phyloP scores from a whole-genome alignment of 2,797 vertebrate species.

The Cyclura pinguis region DNA sequence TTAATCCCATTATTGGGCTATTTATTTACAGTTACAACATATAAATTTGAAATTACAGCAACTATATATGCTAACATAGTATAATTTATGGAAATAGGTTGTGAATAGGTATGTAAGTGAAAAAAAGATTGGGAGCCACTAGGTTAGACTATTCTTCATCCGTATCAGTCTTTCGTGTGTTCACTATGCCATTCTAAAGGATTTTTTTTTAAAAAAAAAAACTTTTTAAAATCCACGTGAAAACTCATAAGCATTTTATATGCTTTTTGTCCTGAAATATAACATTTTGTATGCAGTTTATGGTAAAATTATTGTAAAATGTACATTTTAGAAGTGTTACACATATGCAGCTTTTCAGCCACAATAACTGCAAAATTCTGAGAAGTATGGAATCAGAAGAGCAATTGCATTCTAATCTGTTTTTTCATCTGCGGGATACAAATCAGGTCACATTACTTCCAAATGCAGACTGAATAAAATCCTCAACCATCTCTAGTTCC shows the following conservation, averaged over 20 bases:
- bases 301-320: not conserved
- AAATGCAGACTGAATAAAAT: not conserved
- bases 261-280: not conserved
- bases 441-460: not conserved
- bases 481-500: not conserved
- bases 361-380: not conserved
- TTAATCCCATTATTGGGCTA: too few relatives aligned
- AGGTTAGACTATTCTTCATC: not conserved
- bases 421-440: not conserved
- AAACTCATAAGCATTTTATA: not conserved
- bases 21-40: too few relatives aligned
- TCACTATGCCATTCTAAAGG: not conserved
- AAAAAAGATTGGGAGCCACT: too few relatives aligned
- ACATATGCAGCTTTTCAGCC: not conserved
- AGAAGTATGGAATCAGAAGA: not conserved
- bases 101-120: too few relatives aligned
- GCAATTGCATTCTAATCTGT: not conserved
- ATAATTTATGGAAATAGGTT: too few relatives aligned
- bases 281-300: not conserved
- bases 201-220: not conserved
- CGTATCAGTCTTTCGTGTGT: not conserved
- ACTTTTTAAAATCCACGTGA: not conserved
- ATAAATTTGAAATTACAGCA: too few relatives aligned
- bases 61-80: too few relatives aligned
- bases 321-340: not conserved